Evolutionary conservation across 2,888 invertebrate genomes (phyloP), one percentile per base, ranked within the genome.

Genomic region (Aleiodes leptofemur): DNA sequence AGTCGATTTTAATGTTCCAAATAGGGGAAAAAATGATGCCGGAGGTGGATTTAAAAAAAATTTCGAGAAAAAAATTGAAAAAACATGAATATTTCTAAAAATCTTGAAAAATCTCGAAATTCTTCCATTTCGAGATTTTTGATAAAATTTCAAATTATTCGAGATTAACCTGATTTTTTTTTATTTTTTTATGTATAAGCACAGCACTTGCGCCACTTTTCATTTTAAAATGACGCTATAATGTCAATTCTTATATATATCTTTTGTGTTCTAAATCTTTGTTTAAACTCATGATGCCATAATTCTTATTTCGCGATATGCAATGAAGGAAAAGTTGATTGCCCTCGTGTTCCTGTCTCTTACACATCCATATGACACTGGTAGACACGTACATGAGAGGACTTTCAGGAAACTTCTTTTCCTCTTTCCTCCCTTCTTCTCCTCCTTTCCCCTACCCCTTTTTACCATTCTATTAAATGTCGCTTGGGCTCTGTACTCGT

Each of bases 341-440:
- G 79, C 74, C 79, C 79, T 79, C 76, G 3, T 72, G 74, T 73
- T 64, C 66, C 71, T 56, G 72, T 55, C 50, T 6, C 68, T 76
- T 56, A 38, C 48, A 68, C 74, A 57, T 69, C 66, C 34, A 55
- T 76, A 75, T 73, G 79, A 79, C 79, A 77, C 74, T 77, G 74
- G 53, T 72, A 76, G 70, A 50, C 77, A 68, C 51, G 14, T 68
- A 51, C 68, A 68, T 38, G 69, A 29, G 66, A 72, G 72, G 74
- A 79, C 73, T 77, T 78, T 79, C 77, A 77, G 73, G 73, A 78
- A 78, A 76, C 72, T 69, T 76, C 59, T 76, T 77, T 76, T 50
- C 14, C 53, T 69, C 55, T 61, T 7, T 51, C 53, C 56, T 51
- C 29, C 23, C 23, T 23, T 23, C 23, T 23, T 2, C 23, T 23